Evolutionary conservation across 2,113 vertebrate species (phyloP).

Genomic region (Guaruba guarouba): DNA sequence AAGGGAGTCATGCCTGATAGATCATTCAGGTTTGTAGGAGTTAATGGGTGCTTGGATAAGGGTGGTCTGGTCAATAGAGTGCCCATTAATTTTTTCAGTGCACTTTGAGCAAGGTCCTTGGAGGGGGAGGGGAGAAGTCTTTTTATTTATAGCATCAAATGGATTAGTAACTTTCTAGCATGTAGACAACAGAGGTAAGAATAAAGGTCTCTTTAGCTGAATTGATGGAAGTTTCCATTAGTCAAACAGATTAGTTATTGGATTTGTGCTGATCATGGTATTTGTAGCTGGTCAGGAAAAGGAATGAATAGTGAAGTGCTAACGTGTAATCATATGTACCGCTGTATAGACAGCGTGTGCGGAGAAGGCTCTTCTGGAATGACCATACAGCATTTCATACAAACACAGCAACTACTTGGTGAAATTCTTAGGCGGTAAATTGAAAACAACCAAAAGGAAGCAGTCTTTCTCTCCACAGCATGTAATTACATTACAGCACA

Average conservation of each 20-base stretch:
- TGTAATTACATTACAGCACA: background rate
- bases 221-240: background rate
- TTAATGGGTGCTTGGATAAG: background rate
- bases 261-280: background rate
- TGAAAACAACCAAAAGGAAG: background rate
- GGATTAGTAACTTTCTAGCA: background rate
- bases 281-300: background rate
- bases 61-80: background rate
- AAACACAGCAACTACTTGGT: background rate
- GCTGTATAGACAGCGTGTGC: background rate
- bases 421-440: background rate
- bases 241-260: background rate
- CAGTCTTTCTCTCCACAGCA: background rate
- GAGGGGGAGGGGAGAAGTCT: too few relatives aligned
- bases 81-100: background rate
- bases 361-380: background rate
- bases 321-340: accelerated
- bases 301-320: background rate
- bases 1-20: background rate
- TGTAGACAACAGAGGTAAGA: background rate
- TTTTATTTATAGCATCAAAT: background rate
- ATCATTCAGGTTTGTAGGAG: background rate
- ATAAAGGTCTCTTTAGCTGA: background rate
- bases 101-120: background rate
- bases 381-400: background rate